Base-by-base conservation (phyloP, 2,113 vertebrate genomes). In the Centropristis striata region DNA sequence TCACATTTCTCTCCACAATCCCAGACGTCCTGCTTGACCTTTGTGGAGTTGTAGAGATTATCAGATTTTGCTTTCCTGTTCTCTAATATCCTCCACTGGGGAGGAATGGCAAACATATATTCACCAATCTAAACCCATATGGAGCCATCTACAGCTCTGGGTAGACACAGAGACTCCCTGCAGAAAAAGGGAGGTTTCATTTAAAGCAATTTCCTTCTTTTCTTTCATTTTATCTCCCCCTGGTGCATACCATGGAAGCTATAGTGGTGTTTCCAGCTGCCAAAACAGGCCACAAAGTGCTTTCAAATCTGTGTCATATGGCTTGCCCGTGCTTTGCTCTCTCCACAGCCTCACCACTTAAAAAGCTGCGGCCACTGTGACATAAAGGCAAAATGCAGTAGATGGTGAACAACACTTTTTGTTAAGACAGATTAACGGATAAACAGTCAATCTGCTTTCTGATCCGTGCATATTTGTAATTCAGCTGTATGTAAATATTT, bases 251-350 rank as follows among this genome's bases (percentile, higher is more conserved):
- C 72, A 64, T 81, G 54, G 72, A 75, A 27, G 49, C 61, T 78
- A 71, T 85, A 78, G 67, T 71, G 61, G 73, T 36, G 37, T 85
- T 86, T 91, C 71, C 82, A 81, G 83, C 87, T 88, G 89, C 89
- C 80, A 85, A 81, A 84, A 46, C 57, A 8, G 37, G 51, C 81
- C 85, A 65, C 88, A 86, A 80, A 90, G 71, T 86, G 84, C 82
- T 87, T 91, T 91, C 42, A 87, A 83, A 93, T 91, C 74, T 75
- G 36, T 88, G 83, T 90, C 85, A 90, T 70, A 82, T 86, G 85
- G 81, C 71, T 51, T 10, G 50, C 71, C 75, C 80, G 55, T 55
- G 44, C 74, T 82, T 36, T 61, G 53, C 75, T 75, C 63, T 71
- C 72, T 69, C 49, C 46, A 16, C 1, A 32, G 74, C 37, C 44